Evolutionary conservation across 2,113 vertebrate species (phyloP), one percentile per base, ranked within the genome.

Genomic region (Aix galericulata): DNA sequence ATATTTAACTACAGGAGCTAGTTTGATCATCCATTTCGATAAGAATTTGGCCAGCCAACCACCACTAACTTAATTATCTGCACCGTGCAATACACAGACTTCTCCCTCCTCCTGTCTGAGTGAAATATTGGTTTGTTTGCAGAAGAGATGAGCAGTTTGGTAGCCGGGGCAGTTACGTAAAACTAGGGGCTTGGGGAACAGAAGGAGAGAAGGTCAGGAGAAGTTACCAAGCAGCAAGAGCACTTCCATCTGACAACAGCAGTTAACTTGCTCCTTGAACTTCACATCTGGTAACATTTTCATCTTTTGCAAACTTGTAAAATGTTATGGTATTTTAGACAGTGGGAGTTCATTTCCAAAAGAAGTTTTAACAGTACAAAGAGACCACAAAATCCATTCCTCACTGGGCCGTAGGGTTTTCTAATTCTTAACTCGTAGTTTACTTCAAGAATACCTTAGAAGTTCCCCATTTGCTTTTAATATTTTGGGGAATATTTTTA

Each of bases 241-340:
- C 72, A 87, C 29, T 83, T 73, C 79, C 79, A 85, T 91, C 88
- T 95, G 94, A 96, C 95, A 96, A 94, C 82, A 89, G 93, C 71
- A 95, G 94, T 96, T 97, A 96, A 90, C 80, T 89, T 69, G 67
- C 89, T 97, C 69, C 95, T 89, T 96, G 96, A 94, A 96, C 96
- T 93, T 91, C 92, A 97, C 97, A 98, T 98, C 97, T 98, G 97
- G 96, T 90, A 97, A 91, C 95, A 95, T 97, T 98, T 98, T 98
- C 95, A 97, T 97, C 97, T 97, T 97, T 95, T 95, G 94, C 94
- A 96, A 97, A 97, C 97, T 95, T 97, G 94, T 97, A 97, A 98
- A 98, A 97, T 52, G 72, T 97, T 98, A 96, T 40, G 94, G 94
- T 94, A 75, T 90, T 97, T 96, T 72, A 97, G 96, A 96, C 94